These are phyloP conservation scores for Trachelus iudaicus DNA, from an alignment of 2,888 invertebrate species.

Conservation along the genomic window DNA sequence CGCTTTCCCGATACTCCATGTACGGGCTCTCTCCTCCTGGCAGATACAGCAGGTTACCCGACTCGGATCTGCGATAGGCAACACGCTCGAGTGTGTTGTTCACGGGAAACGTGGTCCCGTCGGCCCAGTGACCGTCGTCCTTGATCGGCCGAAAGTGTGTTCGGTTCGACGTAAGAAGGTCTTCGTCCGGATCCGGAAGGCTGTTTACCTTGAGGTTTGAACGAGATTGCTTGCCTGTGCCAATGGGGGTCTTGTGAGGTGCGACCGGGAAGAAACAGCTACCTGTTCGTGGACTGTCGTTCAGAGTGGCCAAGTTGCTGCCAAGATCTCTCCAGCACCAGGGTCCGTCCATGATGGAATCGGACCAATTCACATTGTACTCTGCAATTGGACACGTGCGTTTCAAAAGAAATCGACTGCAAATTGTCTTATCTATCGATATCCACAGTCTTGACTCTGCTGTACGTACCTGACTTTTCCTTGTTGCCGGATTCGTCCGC, in stretches of 20 bases:
- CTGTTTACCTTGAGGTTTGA: constrained; percentile 46
- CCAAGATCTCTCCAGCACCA: constrained; percentile 63
- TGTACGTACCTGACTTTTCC: constrained; percentile 48
- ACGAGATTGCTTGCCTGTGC: constrained; percentile 50
- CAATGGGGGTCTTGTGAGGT: constrained; percentile 57
- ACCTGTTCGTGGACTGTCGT: constrained; percentile 70
- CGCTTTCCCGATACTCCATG: constrained; percentile 65
- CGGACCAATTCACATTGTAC: constrained; percentile 58
- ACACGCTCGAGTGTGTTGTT: constrained; percentile 72
- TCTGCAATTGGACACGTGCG: constrained; percentile 37
- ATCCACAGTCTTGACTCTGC: constrained; percentile 11
- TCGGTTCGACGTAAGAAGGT: constrained; percentile 79
- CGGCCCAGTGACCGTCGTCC: constrained; percentile 71
- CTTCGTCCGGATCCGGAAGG: constrained; percentile 69
- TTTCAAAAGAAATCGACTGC: background rate
- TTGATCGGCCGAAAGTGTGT: constrained; percentile 89
- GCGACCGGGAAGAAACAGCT: constrained; percentile 74
- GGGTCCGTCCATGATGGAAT: constrained; percentile 61
- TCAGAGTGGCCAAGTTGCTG: constrained; percentile 70
- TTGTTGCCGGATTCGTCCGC: constrained; percentile 51
- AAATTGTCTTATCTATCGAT: background rate
- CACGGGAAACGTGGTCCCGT: constrained; percentile 81
- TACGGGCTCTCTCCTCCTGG: constrained; percentile 64
- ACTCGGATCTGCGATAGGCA: constrained; percentile 74
- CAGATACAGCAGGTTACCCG: constrained; percentile 58